Base-by-base conservation (phyloP, 2,113 vertebrate species). In the Hemichromis elongatus region DNA sequence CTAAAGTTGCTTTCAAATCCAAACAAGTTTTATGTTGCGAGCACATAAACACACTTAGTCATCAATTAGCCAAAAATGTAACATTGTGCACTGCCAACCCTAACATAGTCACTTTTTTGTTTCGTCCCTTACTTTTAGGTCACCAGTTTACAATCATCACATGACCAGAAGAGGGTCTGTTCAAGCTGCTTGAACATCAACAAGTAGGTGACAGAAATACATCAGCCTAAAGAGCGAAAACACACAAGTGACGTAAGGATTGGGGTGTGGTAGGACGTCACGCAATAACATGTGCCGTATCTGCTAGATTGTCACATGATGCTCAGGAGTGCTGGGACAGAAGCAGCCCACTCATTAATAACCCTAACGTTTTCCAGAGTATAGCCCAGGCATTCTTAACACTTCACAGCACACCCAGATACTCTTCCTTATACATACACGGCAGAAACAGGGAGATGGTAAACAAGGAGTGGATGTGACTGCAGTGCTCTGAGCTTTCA, bases 331-430 rank as follows among this genome's bases (percentile, higher is more conserved):
- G 11, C 4, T 80, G 85, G 83, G 19, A 73, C 54, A 21, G 24
- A 79, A 87, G 89, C 88, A 86, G 90, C 90, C 89, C 75, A 81
- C 77, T 19, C 86, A 82, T 92, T 87, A 91, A 89, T 94, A 92
- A 95, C 83, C 55, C 68, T 63, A 40, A 57, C 80, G 66, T 86
- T 77, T 90, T 83, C 40, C 85, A 87, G 24, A 63, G 30, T 47
- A 80, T 21, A 9, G 80, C 79, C 35, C 12, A 7, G 45, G 50
- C 54, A 33, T 77, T 30, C 56, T 66, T 83, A 81, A 82, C 85
- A 55, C 40, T 13, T 80, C 14, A 26, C 73, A 80, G 26, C 37
- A 83, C 63, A 83, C 21, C 21, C 77, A 81, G 52, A 85, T 55
- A 56, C 61, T 66, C 53, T 9, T 66, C 52, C 21, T 78, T 21